Conservation (phyloP, 2,797 vertebrate species). For the Phalloptychus januarius region DNA sequence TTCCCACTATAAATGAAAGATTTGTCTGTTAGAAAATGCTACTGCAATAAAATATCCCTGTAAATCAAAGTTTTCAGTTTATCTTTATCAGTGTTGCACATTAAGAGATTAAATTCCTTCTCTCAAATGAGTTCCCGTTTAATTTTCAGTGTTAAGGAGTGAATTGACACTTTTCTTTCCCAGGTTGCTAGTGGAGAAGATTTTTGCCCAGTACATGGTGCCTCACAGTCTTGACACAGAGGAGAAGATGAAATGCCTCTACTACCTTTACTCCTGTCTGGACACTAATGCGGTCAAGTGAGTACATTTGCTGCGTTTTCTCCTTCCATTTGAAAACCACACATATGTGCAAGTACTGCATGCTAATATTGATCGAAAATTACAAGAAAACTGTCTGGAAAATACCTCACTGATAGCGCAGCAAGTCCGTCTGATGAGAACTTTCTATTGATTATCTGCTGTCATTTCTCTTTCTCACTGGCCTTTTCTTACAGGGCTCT, state of each 20-base stretch:
- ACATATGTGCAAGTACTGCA: neutral
- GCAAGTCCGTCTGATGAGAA: neutral
- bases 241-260: conserved; percentile 99
- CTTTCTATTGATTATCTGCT: neutral
- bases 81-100: neutral
- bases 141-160: neutral
- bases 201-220: conserved; percentile 98
- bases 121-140: neutral
- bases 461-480: neutral
- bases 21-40: no score
- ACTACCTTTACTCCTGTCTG: conserved; percentile 98
- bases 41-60: no score
- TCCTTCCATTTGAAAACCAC: neutral
- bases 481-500: conserved; percentile 85
- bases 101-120: neutral
- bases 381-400: neutral
- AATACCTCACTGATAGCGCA: neutral
- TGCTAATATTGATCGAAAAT: conserved; percentile 3
- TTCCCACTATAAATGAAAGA: neutral
- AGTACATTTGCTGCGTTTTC: conserved; percentile 45
- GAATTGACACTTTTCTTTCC: neutral
- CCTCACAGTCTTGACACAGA: conserved; percentile 98
- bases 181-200: conserved; percentile 98
- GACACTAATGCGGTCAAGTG: conserved; percentile 99
- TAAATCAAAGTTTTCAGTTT: neutral